Base-by-base conservation (phyloP, 2,888 invertebrate genomes). In the Leuctra nigra region DNA sequence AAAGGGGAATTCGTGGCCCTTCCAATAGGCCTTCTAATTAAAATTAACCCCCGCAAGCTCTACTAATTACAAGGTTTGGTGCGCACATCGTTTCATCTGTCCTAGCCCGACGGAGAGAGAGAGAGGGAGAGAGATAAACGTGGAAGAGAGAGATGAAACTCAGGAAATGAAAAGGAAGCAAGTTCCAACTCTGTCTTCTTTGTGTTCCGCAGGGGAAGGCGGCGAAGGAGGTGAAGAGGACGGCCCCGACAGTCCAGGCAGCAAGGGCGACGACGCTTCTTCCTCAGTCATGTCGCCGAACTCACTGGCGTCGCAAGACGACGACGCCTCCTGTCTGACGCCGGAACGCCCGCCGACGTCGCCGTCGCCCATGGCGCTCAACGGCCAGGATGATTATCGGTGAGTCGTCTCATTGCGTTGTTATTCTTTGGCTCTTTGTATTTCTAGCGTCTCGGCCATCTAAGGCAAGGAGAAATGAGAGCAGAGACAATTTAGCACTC, bases 151-250 rank as follows among this genome's bases (percentile, higher is more conserved):
- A 53, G 56, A 53, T 55, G 53, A 55, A 52, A 56, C 44, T 23
- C 55, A 56, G 59, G 59, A 59, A 59, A 56, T 59, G 56, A 56
- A 53, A 59, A 56, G 59, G 54, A 58, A 58, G 36, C 35, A 33
- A 20, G 35, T 50, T 57, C 22, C 23, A 33, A 14, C 9, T 25
- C 33, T 39, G 41, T 13, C 54, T 38, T 54, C 38, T 48, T 54
- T 38, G 46, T 56, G 7, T 13, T 65, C 76, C 75, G 1, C 71
- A 81, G 81, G 81, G 80, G 81, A 81, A 73, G 70, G 70, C 46
- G 69, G 66, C 46, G 69, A 69, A 63, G 77, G 76, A 44, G 75
- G 74, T 59, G 76, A 74, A 62, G 66, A 59, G 24, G 68, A 53
- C 71, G 70, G 65, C 70, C 76, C 69, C 78, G 78, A 71, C 78